phyloP scores from a whole-genome alignment of 2,113 vertebrate genomes.

The Mesoclemmys tuberculata region DNA sequence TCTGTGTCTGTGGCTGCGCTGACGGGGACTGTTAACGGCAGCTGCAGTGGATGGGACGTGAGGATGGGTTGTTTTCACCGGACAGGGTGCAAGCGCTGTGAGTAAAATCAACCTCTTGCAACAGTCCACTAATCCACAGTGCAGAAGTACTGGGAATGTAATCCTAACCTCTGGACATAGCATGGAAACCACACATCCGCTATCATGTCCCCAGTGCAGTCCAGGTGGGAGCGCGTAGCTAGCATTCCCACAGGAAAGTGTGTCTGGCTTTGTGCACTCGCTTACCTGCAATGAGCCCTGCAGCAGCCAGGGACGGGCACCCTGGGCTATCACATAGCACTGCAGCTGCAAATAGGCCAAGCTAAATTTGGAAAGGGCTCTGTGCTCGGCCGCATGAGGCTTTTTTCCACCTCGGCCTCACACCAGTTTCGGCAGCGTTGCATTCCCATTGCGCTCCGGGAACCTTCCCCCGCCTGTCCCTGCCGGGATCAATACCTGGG shows the following conservation, averaged over 20 bases:
- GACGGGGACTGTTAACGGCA: neutral
- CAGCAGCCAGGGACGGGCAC: neutral
- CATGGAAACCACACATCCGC: neutral
- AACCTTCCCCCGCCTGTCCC: neutral
- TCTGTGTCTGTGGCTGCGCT: no score
- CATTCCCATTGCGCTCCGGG: no score
- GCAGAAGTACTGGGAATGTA: neutral
- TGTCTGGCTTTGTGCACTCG: neutral
- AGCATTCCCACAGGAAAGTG: no score
- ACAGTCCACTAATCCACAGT: neutral
- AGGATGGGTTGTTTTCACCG: neutral
- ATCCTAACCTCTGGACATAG: neutral
- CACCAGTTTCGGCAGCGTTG: neutral
- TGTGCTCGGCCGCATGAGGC: neutral
- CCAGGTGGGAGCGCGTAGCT: no score
- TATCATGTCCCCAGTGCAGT: no score
- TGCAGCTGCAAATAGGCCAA: neutral
- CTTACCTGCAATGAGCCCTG: neutral
- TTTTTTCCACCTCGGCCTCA: neutral
- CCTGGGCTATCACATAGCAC: neutral
- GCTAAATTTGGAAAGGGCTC: constrained; percentile 38
- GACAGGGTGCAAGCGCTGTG: neutral
- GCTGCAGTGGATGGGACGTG: neutral
- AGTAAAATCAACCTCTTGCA: no score
- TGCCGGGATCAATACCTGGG: neutral